phyloP scores from a whole-genome alignment of 2,888 invertebrate species.

The Andrena hattorfiana region DNA sequence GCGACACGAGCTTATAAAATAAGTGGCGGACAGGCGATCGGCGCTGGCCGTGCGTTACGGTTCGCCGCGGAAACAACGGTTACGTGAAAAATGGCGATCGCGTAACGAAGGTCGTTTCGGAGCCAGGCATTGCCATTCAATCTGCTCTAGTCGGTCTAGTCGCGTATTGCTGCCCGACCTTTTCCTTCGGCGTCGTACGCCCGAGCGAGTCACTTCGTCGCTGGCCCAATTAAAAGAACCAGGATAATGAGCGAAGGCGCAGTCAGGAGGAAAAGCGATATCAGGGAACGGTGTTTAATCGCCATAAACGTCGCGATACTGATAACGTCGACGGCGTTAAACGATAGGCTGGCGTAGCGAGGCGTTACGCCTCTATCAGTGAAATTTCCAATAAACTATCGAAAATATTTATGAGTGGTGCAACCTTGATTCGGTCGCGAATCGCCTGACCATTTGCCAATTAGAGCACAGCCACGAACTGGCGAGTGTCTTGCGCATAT shows the following conservation, averaged over 20 bases:
- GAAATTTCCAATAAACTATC: slow-evolving; percentile 19
- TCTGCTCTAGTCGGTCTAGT: slow-evolving; percentile 29
- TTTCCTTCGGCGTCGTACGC: slow-evolving; percentile 20
- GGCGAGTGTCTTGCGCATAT: not conserved
- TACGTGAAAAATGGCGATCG: slow-evolving; percentile 56
- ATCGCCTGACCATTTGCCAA: not conserved
- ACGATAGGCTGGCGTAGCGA: not conserved
- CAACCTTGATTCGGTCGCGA: too few relatives aligned
- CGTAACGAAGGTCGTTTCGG: slow-evolving; percentile 58
- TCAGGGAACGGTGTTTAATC: slow-evolving; percentile 32
- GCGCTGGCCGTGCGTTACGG: slow-evolving; percentile 60
- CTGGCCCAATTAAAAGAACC: not conserved
- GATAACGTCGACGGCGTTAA: slow-evolving; percentile 22
- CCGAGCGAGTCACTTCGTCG: not conserved
- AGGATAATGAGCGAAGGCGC: not conserved
- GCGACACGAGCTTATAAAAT: slow-evolving; percentile 28
- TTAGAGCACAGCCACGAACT: not conserved
- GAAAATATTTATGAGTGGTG: not conserved
- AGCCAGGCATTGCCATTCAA: slow-evolving; percentile 47
- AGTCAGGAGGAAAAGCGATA: slow-evolving; percentile 8
- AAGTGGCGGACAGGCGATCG: slow-evolving; percentile 24
- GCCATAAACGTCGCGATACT: slow-evolving; percentile 36
- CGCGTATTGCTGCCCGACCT: slow-evolving; percentile 26
- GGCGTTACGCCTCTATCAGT: not conserved
- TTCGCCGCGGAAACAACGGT: slow-evolving; percentile 59